These are phyloP conservation scores for Carcharodon carcharias DNA, from an alignment of 2,797 vertebrate genomes.

Conservation along the genomic window DNA sequence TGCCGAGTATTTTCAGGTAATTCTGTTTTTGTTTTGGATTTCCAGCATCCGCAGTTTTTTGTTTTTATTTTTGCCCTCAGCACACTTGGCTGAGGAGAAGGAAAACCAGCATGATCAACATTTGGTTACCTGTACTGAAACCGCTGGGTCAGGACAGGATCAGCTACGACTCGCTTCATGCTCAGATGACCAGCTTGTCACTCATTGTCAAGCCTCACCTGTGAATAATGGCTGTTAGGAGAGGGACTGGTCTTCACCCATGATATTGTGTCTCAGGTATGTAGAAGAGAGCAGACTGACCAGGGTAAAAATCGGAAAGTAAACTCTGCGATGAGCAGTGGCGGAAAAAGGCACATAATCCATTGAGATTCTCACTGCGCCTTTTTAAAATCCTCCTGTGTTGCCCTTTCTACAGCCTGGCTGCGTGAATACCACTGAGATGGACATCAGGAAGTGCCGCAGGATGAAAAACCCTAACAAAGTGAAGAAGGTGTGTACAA, in stretches of 20 bases:
- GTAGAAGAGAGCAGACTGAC: background rate
- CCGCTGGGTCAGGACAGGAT: background rate
- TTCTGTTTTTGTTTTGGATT: no score
- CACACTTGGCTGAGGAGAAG: background rate
- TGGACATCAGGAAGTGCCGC: slow-evolving; percentile 96
- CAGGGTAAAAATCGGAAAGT: background rate
- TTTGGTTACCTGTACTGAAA: background rate
- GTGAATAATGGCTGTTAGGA: background rate
- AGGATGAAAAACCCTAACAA: slow-evolving; percentile 90
- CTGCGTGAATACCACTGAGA: slow-evolving; percentile 95
- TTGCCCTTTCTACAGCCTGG: slow-evolving; percentile 69
- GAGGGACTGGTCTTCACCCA: background rate
- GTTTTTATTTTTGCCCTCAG: no score
- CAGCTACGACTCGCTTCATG: background rate
- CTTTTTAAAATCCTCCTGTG: background rate
- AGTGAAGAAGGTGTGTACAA: slow-evolving; percentile 76
- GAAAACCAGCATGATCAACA: background rate
- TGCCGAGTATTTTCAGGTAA: no score
- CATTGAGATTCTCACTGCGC: background rate
- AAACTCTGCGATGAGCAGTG: background rate
- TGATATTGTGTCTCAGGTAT: no score
- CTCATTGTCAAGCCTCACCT: background rate
- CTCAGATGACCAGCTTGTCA: background rate
- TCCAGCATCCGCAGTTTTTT: no score
- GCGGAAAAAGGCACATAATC: background rate